Evolutionary conservation across 2,888 invertebrate genomes (phyloP).

Genomic region (Chironomus riparius): DNA sequence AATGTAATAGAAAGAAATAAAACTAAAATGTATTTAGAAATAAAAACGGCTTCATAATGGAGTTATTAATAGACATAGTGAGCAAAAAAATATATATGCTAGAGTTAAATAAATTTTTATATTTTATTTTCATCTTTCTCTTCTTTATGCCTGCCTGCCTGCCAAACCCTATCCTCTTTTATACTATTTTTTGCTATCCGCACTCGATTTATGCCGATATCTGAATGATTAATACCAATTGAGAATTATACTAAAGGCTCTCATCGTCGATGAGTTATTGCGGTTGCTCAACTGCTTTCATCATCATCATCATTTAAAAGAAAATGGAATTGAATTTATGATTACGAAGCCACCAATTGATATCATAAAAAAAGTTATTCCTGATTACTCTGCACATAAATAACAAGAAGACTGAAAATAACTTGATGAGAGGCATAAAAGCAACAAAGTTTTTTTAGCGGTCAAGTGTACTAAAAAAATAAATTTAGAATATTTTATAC

Average conservation of each 20-base stretch:
- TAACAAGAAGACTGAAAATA: background rate
- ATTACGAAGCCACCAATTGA: background rate
- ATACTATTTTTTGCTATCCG: background rate
- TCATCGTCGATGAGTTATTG: background rate
- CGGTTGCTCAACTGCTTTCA: conserved; percentile 3
- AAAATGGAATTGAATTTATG: conserved; percentile 16
- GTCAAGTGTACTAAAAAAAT: conserved; percentile 13
- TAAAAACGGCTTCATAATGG: background rate
- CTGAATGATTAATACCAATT: conserved; percentile 14
- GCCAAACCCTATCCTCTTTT: background rate
- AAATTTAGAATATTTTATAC: background rate
- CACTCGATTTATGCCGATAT: background rate
- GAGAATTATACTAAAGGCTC: background rate
- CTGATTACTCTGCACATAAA: background rate
- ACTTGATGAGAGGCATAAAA: background rate
- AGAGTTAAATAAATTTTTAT: background rate
- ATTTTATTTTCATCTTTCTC: background rate
- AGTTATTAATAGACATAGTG: conserved; percentile 3
- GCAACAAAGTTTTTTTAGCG: background rate
- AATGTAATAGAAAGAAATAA: background rate
- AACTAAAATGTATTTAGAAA: background rate
- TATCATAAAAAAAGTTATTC: too few species aligned
- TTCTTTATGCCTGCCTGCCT: background rate
- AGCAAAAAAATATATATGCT: background rate
- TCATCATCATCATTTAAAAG: background rate